Evolutionary conservation across 1,140 invertebrate genomes (phyloP), one percentile per base, ranked within the genome.

Genomic region (Drosophila micromelanica): DNA sequence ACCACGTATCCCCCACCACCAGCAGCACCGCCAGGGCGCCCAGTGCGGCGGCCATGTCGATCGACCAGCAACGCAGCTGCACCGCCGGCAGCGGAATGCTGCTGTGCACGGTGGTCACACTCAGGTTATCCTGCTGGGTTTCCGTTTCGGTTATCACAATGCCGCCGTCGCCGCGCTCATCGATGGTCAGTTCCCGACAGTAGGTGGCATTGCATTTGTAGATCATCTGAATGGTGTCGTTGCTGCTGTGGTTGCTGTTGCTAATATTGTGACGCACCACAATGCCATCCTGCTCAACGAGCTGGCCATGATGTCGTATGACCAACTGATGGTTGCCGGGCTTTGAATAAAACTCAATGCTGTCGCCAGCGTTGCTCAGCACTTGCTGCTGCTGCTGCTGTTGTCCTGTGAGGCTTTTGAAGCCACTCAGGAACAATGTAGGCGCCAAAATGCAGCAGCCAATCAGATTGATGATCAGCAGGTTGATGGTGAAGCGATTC

Each of bases 1-100:
- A 95, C 92, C 97, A 97, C 80, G 97, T 96, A 86, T 98, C 97
- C 2, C 97, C 92, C 1, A 96, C 96, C 38, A 98, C 97, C 8
- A 98, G 93, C 7, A 97, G 93, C 5, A 97, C 95, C 1, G 96
- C 95, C 17, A 97, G 93, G 2, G 95, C 93, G 12, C 91, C 91
- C 67, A 92, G 57, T 5, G 91, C 91, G 2, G 91, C 91, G 0
- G 91, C 76, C 86, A 92, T 90, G 35, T 92, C 91, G 11, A 92
- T 90, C 20, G 91, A 91, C 91, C 91, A 92, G 42, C 90, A 92
- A n/a, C 91, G 75, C 37, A 86, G 61, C 57, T 87, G 51, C 37
- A 86, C 78, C 2, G 71, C 51, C 4, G 85, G 79, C 61, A 77
- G 35, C 12, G 23, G 46, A 2, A 59, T 51, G 55, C 55, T 55